Base-by-base conservation (phyloP, 2,888 invertebrate species). In the Apoda limacodes region DNA sequence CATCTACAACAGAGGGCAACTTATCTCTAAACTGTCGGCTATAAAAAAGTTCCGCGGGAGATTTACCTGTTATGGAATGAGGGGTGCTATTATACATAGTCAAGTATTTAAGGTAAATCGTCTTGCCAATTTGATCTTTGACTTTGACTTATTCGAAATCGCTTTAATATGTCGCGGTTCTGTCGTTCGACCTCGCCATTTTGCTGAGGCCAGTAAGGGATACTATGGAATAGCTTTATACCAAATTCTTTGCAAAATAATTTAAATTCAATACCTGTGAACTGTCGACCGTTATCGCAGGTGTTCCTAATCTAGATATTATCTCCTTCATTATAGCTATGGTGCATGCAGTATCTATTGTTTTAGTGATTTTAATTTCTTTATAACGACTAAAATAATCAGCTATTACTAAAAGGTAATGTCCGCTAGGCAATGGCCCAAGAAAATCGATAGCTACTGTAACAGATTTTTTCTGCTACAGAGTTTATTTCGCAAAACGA, bases 391-490 rank as follows among this genome's bases (percentile, higher is more conserved):
- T 32, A 21, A 7, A 31, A 23, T 31, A 37, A 13, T 34, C 28
- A 2, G 32, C 23, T 6, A 36, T 12, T 17, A 32, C 36, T 13
- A 32, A 27, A 5, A 35, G 9, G 10, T 30, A 23, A 24, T 32
- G 12, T 2, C 35, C 27, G 25, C 30, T 38, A 4, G 40, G 42
- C 1, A 42, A 22, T 7, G 37, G 42, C 4, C 39, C 39, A 9
- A 54, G 11, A 12, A 46, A 42, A 39, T 54, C 51, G 5, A 50
- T 33, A n/a, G n/a, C n/a, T n/a, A n/a, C n/a, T n/a, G n/a, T n/a
- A n/a, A n/a, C n/a, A n/a, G n/a, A n/a, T n/a, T n/a, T n/a, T n/a
- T n/a, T n/a, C n/a, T n/a, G n/a, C n/a, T n/a, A n/a, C n/a, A n/a
- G n/a, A n/a, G n/a, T n/a, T n/a, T n/a, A n/a, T n/a, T n/a, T n/a